Evolutionary conservation across 1,140 invertebrate species (phyloP).

Genomic region (Thaumatotibia leucotreta): DNA sequence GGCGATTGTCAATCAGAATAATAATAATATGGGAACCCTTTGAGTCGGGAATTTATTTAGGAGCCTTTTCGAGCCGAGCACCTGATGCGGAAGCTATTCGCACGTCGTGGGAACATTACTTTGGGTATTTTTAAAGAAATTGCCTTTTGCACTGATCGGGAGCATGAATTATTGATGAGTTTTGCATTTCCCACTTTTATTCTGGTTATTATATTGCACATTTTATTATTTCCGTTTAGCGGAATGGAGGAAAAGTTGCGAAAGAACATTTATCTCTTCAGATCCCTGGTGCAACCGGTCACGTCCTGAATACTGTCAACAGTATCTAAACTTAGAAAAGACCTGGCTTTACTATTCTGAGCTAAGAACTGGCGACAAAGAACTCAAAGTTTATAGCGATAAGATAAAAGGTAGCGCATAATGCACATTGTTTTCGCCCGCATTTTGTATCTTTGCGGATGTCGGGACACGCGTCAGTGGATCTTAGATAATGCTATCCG

Average conservation of each 20-base stretch:
- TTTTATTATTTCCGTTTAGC: too few relatives aligned
- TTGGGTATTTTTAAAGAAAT: constrained; percentile 8
- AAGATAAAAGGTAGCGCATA: constrained; percentile 15
- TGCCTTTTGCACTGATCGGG: not conserved
- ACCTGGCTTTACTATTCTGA: not conserved
- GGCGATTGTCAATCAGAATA: constrained; percentile 69
- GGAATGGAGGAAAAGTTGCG: not conserved
- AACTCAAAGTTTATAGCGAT: constrained; percentile 19
- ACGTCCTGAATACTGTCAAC: constrained; percentile 60
- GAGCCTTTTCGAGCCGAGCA: constrained; percentile 33
- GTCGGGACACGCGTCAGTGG: constrained; percentile 55
- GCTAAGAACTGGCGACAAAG: not conserved
- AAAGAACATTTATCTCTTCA: not conserved
- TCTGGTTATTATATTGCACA: too few relatives aligned
- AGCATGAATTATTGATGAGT: not conserved
- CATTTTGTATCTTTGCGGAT: constrained; percentile 41
- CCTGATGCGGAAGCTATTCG: constrained; percentile 71
- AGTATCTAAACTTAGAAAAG: constrained; percentile 32
- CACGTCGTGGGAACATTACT: constrained; percentile 56
- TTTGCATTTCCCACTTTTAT: not conserved
- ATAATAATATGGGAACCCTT: constrained; percentile 72
- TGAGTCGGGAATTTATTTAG: constrained; percentile 28
- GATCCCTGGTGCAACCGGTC: constrained; percentile 29
- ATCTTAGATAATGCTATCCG: constrained; percentile 60
- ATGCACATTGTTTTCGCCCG: constrained; percentile 32